Base-by-base conservation (phyloP, 1,140 invertebrate genomes). In the Bombus sibiricus region DNA sequence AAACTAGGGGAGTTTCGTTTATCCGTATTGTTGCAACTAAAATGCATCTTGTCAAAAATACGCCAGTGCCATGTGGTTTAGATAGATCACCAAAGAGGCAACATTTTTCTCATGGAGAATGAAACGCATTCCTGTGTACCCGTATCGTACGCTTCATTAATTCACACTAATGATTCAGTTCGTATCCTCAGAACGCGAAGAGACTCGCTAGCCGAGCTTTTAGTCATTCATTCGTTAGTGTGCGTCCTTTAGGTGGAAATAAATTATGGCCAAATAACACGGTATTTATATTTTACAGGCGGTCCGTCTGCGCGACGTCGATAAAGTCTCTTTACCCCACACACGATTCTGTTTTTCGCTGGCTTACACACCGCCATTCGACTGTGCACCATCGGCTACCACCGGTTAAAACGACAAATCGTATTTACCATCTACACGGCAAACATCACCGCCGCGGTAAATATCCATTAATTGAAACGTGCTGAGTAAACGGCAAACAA, bases 391-490 rank as follows among this genome's bases (percentile, higher is more conserved):
- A 62, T 18, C 57, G 39, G 77, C 64, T 74, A 47, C 68, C 71
- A 53, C 68, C 47, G 47, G 62, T 86, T 83, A 83, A 86, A 91
- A 90, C 74, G 89, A 88, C 81, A 84, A 90, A 83, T 80, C 37
- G 81, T 85, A 83, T 86, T 90, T 88, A 71, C 81, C 85, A 83
- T 84, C 59, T 83, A 80, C 74, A 75, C 28, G 75, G 86, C 69
- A 88, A 90, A 88, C 83, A 88, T 88, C 74, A 69, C 41, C 73
- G 84, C 69, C 66, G 81, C 74, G 77, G 81, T 83, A 91, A 91
- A 91, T 91, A 91, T 84, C 66, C 89, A 78, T 90, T 91, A 90
- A 91, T 88, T 72, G 86, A 86, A 91, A 91, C 72, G 64, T 76
- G 72, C 59, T 37, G 78, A 68, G 83, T 64, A 90, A 90, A 90